A percentile compares a stretch with the other conserved stretches of the same genome.
phyloP scores from a whole-genome alignment of 2,888 invertebrate genomes.

The Panopea generosa region DNA sequence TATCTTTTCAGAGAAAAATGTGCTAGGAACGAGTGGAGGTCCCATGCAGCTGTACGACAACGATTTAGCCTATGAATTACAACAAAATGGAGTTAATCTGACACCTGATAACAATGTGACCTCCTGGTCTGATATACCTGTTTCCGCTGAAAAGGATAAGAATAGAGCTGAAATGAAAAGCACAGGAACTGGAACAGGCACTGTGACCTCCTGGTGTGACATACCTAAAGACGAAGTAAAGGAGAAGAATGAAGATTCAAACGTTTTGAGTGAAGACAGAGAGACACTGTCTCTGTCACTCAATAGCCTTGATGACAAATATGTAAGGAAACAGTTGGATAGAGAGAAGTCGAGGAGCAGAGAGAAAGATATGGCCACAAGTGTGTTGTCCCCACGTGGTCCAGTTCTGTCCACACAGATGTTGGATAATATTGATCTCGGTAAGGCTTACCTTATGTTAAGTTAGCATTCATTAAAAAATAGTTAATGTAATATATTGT shows the following conservation, averaged over 20 bases:
- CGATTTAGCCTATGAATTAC: conserved; percentile 57
- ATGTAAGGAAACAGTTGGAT: conserved; percentile 53
- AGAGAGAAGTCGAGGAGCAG: conserved; percentile 58
- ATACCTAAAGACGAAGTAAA: conserved; percentile 25
- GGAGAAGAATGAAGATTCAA: background rate
- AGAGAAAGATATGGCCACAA: conserved; percentile 65
- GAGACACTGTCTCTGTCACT: conserved; percentile 28
- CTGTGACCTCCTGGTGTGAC: conserved; percentile 38
- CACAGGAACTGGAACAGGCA: conserved; percentile 5
- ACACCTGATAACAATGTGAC: conserved; percentile 12
- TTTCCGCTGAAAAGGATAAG: conserved; percentile 31
- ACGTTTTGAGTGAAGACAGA: conserved; percentile 5
- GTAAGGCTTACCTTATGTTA: conserved; percentile 44
- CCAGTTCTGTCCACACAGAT: conserved; percentile 68
- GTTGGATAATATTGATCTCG: conserved; percentile 74
- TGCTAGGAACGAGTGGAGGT: background rate
- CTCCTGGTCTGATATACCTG: conserved; percentile 45
- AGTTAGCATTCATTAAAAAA: background rate
- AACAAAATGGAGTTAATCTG: conserved; percentile 4
- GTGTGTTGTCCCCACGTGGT: conserved; percentile 65
- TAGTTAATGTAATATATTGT: too few species aligned
- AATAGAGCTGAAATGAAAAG: background rate
- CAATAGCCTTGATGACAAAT: conserved; percentile 53
- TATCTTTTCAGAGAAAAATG: conserved; percentile 28
- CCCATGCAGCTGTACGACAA: conserved; percentile 49